phyloP scores from a whole-genome alignment of 2,888 invertebrate genomes.

The Drosophila pseudotakahashii region DNA sequence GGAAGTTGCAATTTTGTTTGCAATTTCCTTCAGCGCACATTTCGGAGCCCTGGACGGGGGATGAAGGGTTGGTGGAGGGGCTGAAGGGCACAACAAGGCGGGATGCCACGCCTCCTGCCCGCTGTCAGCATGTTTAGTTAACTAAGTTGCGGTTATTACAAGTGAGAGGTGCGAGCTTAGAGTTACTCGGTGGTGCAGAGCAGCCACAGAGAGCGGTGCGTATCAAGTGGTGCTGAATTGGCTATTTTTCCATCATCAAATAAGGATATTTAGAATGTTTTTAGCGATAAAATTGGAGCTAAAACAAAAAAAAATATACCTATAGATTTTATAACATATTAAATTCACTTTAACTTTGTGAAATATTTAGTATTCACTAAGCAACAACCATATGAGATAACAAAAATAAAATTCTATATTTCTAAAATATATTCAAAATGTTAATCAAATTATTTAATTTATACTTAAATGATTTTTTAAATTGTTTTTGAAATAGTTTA shows the following conservation, averaged over 20 bases:
- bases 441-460: no score
- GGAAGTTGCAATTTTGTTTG: constrained; percentile 83
- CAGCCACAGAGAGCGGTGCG: constrained; percentile 15
- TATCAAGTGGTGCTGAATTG: constrained; percentile 6
- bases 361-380: no score
- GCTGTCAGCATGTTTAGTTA: constrained; percentile 77
- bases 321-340: no score
- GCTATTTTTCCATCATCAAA: neutral
- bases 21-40: constrained; percentile 81
- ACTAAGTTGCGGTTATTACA: constrained; percentile 79
- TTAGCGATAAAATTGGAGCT: no score
- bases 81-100: constrained; percentile 37
- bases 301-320: no score
- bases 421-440: no score
- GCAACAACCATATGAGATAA: no score
- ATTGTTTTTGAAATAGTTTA: no score
- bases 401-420: no score
- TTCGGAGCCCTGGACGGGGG: constrained; percentile 11
- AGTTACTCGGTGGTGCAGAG: constrained; percentile 11
- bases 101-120: constrained; percentile 35
- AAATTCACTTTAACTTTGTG: no score
- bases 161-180: constrained; percentile 49
- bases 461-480: no score
- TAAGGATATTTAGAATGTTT: no score
- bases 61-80: neutral